Conservation (phyloP, 2,888 invertebrate species). For the Acrocyrtus sp. region DNA sequence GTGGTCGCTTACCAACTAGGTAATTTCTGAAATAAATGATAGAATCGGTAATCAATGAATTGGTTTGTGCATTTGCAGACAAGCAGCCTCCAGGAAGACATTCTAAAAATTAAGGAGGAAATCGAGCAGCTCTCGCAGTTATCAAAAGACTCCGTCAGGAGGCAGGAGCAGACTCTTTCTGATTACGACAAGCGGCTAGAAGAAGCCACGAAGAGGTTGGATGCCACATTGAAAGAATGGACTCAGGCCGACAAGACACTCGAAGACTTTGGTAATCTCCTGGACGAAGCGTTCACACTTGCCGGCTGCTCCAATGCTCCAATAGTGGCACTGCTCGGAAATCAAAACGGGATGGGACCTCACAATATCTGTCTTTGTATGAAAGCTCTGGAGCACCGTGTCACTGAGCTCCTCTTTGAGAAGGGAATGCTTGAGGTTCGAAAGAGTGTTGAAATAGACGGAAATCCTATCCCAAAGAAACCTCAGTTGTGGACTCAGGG, state of each 20-base stretch:
- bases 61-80: slow-evolving; percentile 36
- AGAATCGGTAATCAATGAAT: no score
- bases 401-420: slow-evolving; percentile 52
- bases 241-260: slow-evolving; percentile 23
- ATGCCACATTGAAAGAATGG: slow-evolving; percentile 36
- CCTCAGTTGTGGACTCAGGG: slow-evolving; percentile 48
- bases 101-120: slow-evolving; percentile 41
- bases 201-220: slow-evolving; percentile 28
- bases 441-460: slow-evolving; percentile 49
- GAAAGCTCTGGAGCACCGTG: slow-evolving; percentile 55
- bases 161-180: slow-evolving; percentile 20
- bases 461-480: slow-evolving; percentile 44
- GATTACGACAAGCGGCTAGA: slow-evolving; percentile 32
- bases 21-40: slow-evolving; percentile 13
- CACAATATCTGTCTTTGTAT: slow-evolving; percentile 56
- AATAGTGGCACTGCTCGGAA: slow-evolving; percentile 51
- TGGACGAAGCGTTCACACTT: slow-evolving; percentile 41
- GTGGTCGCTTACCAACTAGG: neutral
- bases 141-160: slow-evolving; percentile 14
- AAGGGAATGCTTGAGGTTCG: slow-evolving; percentile 48
- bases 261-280: slow-evolving; percentile 40
- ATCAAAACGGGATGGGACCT: slow-evolving; percentile 55
- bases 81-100: slow-evolving; percentile 44
- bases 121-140: slow-evolving; percentile 45
- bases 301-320: slow-evolving; percentile 45